Evolutionary conservation across 1,140 invertebrate genomes (phyloP).

Genomic region (Trachymyrmex cornetzi): DNA sequence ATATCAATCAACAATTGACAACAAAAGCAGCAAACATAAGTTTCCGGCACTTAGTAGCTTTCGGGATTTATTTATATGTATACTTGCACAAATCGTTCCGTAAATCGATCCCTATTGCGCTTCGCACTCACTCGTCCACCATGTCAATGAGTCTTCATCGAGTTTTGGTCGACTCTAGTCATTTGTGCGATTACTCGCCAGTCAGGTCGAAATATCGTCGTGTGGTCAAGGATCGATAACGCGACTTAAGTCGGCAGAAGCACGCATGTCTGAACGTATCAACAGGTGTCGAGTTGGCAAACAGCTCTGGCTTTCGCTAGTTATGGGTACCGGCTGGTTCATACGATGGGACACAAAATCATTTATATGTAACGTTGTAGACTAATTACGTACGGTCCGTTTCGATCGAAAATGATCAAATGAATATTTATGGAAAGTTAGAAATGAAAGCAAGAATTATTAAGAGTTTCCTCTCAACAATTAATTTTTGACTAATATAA

Average conservation of each 20-base stretch:
- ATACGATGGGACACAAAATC: background rate
- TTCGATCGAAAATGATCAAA: background rate
- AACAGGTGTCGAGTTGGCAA: conserved; percentile 29
- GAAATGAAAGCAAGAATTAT: background rate
- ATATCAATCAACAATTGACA: background rate
- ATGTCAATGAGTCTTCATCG: background rate
- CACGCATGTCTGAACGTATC: background rate
- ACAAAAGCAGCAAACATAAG: background rate
- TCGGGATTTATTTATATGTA: background rate
- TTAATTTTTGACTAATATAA: too few species aligned
- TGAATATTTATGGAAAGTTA: background rate
- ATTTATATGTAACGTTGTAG: background rate
- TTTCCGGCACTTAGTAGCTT: background rate
- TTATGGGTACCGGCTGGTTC: background rate
- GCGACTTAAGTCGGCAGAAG: background rate
- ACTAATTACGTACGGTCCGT: background rate
- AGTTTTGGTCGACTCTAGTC: conserved; percentile 3
- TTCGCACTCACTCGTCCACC: background rate
- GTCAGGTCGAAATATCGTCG: background rate
- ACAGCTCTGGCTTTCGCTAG: background rate
- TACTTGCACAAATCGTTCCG: background rate
- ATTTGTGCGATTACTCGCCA: background rate
- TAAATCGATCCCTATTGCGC: background rate
- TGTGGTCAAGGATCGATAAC: background rate
- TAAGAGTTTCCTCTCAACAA: too few species aligned